A percentile compares a stretch with the other conserved stretches of the same genome.
Conservation (phyloP, 2,888 invertebrate species). For the Ceriagrion tenellum region DNA sequence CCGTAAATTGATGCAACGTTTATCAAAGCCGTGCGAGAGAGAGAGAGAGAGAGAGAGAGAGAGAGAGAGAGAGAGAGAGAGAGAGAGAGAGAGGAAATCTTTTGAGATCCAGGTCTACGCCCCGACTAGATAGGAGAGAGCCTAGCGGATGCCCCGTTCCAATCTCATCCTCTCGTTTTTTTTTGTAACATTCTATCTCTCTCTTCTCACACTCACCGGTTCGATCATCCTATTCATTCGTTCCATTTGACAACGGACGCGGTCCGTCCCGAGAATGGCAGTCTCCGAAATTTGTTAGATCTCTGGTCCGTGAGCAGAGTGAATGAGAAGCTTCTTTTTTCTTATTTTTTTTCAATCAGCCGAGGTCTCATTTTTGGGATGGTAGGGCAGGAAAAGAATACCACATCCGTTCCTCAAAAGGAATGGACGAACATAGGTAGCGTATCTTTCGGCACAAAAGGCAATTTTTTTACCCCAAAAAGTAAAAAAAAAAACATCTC, state of each 20-base stretch:
- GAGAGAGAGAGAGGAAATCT: too few relatives aligned
- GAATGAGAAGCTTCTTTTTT: background rate
- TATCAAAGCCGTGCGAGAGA: background rate
- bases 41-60: too few relatives aligned
- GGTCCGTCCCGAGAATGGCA: background rate
- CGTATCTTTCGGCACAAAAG: too few relatives aligned
- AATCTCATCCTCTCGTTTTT: background rate
- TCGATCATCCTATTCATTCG: background rate
- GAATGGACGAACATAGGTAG: too few relatives aligned
- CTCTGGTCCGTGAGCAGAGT: background rate
- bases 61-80: too few relatives aligned
- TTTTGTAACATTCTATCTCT: background rate
- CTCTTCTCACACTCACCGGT: background rate
- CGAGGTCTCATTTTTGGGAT: too few relatives aligned
- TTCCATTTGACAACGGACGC: background rate
- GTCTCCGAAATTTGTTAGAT: background rate
- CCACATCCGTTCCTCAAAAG: too few relatives aligned
- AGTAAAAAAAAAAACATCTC: too few relatives aligned
- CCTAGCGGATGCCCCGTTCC: background rate
- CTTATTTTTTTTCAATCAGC: too few relatives aligned
- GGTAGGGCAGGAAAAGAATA: too few relatives aligned
- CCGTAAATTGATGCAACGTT: conserved; percentile 17
- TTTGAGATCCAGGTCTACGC: background rate
- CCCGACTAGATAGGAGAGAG: background rate
- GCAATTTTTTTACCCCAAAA: too few relatives aligned